phyloP scores from a whole-genome alignment of 2,888 invertebrate species.

The Parthenolecanium corni region DNA sequence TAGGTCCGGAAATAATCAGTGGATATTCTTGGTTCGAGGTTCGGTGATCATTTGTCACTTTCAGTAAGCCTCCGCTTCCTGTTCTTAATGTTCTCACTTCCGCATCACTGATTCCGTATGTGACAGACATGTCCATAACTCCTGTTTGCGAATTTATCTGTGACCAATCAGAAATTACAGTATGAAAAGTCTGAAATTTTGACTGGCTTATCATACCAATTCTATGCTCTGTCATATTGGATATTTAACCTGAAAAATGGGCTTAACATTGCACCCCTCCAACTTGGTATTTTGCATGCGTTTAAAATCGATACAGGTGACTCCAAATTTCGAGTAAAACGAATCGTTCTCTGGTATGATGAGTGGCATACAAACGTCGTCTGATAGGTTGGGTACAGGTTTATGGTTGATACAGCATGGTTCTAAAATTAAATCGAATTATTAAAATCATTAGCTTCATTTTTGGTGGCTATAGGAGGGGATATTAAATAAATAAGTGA shows the following conservation, averaged over 20 bases:
- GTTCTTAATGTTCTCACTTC: neutral
- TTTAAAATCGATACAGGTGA: constrained; percentile 7
- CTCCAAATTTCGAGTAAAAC: constrained; percentile 2
- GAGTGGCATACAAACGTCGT: neutral
- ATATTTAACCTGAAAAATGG: neutral
- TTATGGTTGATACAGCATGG: neutral
- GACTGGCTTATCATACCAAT: neutral
- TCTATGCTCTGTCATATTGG: neutral
- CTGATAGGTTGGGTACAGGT: neutral
- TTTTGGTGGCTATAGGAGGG: neutral
- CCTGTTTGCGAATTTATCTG: constrained; percentile 20
- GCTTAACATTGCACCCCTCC: neutral
- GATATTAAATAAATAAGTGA: no score
- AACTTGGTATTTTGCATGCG: neutral
- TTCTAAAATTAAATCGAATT: neutral
- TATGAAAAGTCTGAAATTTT: no score
- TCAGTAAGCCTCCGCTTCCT: constrained; percentile 3
- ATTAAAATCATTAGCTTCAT: no score
- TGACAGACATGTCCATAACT: constrained; percentile 4
- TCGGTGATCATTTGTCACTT: neutral
- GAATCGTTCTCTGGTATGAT: neutral
- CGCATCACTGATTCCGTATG: neutral
- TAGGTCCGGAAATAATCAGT: neutral
- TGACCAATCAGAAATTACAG: neutral
- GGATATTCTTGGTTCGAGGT: neutral